Evolutionary conservation across 2,888 invertebrate genomes (phyloP), one percentile per base, ranked within the genome.

Genomic region (Dioctria linearis): DNA sequence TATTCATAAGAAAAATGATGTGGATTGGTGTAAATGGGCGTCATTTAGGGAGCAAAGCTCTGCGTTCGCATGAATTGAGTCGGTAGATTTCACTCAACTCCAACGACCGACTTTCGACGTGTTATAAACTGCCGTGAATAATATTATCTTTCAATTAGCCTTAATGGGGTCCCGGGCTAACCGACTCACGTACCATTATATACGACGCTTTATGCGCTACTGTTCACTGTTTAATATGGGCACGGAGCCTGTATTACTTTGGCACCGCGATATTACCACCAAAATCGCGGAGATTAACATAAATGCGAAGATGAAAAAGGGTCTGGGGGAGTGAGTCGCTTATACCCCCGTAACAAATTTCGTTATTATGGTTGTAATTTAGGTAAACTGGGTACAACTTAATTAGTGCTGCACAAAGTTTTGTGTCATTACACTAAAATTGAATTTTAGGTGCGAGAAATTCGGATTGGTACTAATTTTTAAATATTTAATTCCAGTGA

Each of bases 1-100:
- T 78, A 78, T 78, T 78, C 78, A 78, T 78, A 78, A 78, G 78
- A 66, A 78, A 78, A 78, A 78, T 78, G 65, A 78, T 78, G 78
- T 54, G 78, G 78, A 78, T 78, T 78, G 78, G 66, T 51, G 66
- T 78, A 78, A 78, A 78, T 78, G 65, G 66, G 49, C 46, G 54
- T 25, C 78, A 65, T 66, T 78, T 78, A 54, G 42, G 63, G 63
- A 57, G 13, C 40, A 76, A 76, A 76, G 63, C 63, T 46, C 76
- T 76, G 76, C 61, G 63, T 63, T 76, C 49, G 76, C 76, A 76
- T 59, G 49, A 76, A 61, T 51, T 76, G 42, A 61, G 46, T 43
- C n/a, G 11, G 63, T n/a, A 59, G 63, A 46, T 63, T 76, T 76
- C 51, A 46, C 43, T 61, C 49, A 61, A n/a, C 37, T 13, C 8